phyloP scores from a whole-genome alignment of 2,888 invertebrate species.

The Linyphia triangularis region DNA sequence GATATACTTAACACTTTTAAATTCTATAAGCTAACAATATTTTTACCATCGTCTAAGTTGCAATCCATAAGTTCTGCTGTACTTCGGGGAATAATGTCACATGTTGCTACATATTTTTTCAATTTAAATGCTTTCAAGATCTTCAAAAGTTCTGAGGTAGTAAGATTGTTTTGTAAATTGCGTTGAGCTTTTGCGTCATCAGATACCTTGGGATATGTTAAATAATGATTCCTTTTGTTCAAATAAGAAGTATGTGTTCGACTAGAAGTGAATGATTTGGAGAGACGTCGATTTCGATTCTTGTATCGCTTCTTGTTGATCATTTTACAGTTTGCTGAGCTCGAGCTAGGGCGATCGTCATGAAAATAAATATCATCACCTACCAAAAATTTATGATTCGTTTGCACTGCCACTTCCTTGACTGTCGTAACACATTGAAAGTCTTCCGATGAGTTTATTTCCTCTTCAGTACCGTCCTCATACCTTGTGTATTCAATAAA shows the following conservation, averaged over 20 bases:
- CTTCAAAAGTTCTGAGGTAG: constrained; percentile 54
- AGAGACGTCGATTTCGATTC: constrained; percentile 10
- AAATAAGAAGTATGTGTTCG: neutral
- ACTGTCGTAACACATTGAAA: neutral
- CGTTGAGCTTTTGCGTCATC: neutral
- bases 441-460: constrained; percentile 52
- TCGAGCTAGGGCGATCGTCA: neutral
- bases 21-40: constrained; percentile 57
- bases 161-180: neutral
- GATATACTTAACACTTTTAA: too few species aligned
- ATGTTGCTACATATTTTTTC: neutral
- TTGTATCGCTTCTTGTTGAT: neutral
- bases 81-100: constrained; percentile 50
- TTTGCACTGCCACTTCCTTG: constrained; percentile 10
- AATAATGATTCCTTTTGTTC: constrained; percentile 29
- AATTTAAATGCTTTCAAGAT: constrained; percentile 31
- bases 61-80: constrained; percentile 49
- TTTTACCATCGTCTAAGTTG: constrained; percentile 6
- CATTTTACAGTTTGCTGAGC: neutral
- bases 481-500: constrained; percentile 38
- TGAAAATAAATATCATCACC: neutral
- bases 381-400: neutral
- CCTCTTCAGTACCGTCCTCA: constrained; percentile 69
- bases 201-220: constrained; percentile 55
- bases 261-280: constrained; percentile 53